Evolutionary conservation across 1,140 invertebrate genomes (phyloP), one percentile per base, ranked within the genome.

Genomic region (Drosophila repletoides): DNA sequence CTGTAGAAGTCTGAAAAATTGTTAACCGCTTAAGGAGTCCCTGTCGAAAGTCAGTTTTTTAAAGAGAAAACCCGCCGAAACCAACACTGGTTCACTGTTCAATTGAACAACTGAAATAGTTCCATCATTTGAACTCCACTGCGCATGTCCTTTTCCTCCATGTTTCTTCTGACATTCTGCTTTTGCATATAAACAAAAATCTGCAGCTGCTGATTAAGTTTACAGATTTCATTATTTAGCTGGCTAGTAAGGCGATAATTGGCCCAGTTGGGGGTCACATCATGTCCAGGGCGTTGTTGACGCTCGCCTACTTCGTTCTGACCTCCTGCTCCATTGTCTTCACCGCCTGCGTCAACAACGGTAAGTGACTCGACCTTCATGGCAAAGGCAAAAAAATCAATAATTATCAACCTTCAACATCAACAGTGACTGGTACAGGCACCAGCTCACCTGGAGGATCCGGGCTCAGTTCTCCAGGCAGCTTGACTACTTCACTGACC

Each of bases 361-460:
- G 79, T 84, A 53, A 84, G 49, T 55, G 0, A 5, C 6, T 3
- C 34, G 59, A 60, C 77, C 79, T 83, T 84, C 45, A 15, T 22
- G 1, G 1, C 0, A 21, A 7, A 29, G 26, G 65, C 48, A 86
- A 88, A 88, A 88, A 88, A 88, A 88, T 88, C 86, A 88, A 88
- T 88, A 86, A 64, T 38, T n/a, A 5, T 15, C 6, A 15, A 28
- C 7, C 33, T 33, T 40, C 29, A 38, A 2, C 2, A 49, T 40
- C 1, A 24, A 9, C 28, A 88, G 79, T 75, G 73, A 76, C 92
- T 40, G 89, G 91, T 76, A 76, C 92, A 24, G 88, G 91, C 63
- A 87, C 90, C 14, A 93, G 93, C 79, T 93, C 93, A 61, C 66
- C 75, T 5, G 70, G 74, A 12, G 70, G 70, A 31, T 70, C 71